Evolutionary conservation across 2,888 invertebrate genomes (phyloP), one percentile per base, ranked within the genome.

Genomic region (Aricia artaxerxes): DNA sequence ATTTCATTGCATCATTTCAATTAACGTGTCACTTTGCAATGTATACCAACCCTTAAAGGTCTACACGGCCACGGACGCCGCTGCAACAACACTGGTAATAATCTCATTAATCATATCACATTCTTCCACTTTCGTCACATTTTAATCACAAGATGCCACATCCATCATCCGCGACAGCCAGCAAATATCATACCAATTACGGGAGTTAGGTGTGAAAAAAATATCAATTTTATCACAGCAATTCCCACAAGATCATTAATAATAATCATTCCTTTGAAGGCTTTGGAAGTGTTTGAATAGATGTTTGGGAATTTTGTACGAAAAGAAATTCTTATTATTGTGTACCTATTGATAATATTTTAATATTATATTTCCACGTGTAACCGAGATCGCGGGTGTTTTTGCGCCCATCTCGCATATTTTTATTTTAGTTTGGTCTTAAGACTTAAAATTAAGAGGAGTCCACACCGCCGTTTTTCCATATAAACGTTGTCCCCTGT

Each of bases 191-290:
- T 31, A 40, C 44, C 73, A 44, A 49, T 73, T 49, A 73, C n/a
- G 49, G 24, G 44, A n/a, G 24, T 64, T 64, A 44, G 49, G 9
- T n/a, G 11, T n/a, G 75, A 75, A 24, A 35, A 79, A 81, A 80
- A 79, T 73, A 81, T 79, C 79, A 69, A 82, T 82, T 82, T 82
- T 81, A 77, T 82, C 82, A 80, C 78, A 78, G 83, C 82, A 81
- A 69, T 78, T 81, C 78, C 80, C 78, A 81, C 82, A 83, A 81
- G 81, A 79, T 81, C 83, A 82, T 80, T 79, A 82, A 82, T 82
- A 24, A 24, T 83, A 83, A 82, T 82, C 82, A 83, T 82, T 82
- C 81, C 82, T 83, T 83, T 83, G 82, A 84, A 81, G 81, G 80
- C 78, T 80, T 82, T 81, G 79, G 81, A 81, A 80, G 81, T 82